Evolutionary conservation across 2,888 invertebrate genomes (phyloP), one percentile per base, ranked within the genome.

Genomic region (Nomada flava): DNA sequence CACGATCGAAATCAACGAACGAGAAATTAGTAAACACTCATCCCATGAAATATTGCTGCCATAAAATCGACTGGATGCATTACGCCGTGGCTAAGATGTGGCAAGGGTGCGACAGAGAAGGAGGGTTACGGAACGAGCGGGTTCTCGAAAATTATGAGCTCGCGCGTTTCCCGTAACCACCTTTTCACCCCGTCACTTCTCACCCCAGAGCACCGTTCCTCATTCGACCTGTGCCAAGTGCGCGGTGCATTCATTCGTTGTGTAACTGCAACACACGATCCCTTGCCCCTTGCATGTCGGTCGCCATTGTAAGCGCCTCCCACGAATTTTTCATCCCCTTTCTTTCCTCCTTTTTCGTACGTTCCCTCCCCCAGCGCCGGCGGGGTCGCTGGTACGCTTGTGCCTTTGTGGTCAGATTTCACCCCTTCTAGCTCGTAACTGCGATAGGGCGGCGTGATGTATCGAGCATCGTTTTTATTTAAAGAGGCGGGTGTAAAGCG

Each of bases 111-210:
- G 7, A 36, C 13, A 47, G 50, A 18, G 2, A 42, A 15, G 18
- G 44, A 26, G 64, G 62, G 59, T 36, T 36, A 50, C n/a, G 23
- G 52, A 62, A 36, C 29, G 47, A 52, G 36, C 26, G 63, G 68
- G 75, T 71, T 60, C 75, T 78, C 82, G 78, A 74, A 85, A 85
- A 85, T 85, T 85, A 85, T 78, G 74, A 85, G 62, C 68, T 53
- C 67, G 47, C 73, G 72, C 76, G 70, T 82, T 84, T 76, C 76
- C 85, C 75, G 73, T 81, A 82, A 82, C 79, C 76, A 76, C 71
- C 79, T 76, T 75, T 63, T 76, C 55, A 57, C 83, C 75, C 65
- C 60, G 79, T 57, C 79, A 44, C 70, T 69, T 75, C 83, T 75
- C 79, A 55, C 79, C 82, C 65, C 50, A 23, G 50, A 44, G 62